phyloP scores from a whole-genome alignment of 2,113 vertebrate genomes.

The Raja brachyura region DNA sequence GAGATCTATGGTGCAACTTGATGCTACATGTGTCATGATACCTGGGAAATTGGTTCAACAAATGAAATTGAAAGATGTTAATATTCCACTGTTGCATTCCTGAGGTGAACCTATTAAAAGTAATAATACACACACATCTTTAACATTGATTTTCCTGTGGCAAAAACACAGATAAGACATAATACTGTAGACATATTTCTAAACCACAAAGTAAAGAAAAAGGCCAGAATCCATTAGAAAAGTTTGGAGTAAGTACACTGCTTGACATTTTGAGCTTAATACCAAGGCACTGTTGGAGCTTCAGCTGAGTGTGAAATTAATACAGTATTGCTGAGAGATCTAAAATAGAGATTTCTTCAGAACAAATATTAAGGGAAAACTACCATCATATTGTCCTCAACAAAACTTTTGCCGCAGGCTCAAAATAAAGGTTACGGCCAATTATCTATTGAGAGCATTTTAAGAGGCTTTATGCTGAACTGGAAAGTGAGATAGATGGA shows the following conservation, averaged over 20 bases:
- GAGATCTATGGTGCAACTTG: not conserved
- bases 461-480: not conserved
- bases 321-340: not conserved
- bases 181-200: constrained; percentile 44
- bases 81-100: not conserved
- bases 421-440: constrained; percentile 53
- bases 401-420: constrained; percentile 49
- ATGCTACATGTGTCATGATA: constrained; percentile 3
- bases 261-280: constrained; percentile 48
- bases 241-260: constrained; percentile 39
- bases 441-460: constrained; percentile 45
- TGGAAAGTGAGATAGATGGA: constrained; percentile 38
- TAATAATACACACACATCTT: not conserved
- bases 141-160: constrained; percentile 38
- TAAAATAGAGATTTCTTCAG: constrained; percentile 48
- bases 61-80: constrained; percentile 32
- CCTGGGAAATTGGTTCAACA: constrained; percentile 31
- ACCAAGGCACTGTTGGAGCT: constrained; percentile 42
- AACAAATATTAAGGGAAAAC: constrained; percentile 50
- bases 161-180: constrained; percentile 38
- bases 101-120: constrained; percentile 18
- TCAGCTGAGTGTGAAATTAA: constrained; percentile 39
- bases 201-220: constrained; percentile 50
- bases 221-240: constrained; percentile 49
- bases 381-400: constrained; percentile 46